These are phyloP conservation scores for Macrotis lagotis DNA, from an alignment of 2,113 vertebrate species.

Conservation along the genomic window DNA sequence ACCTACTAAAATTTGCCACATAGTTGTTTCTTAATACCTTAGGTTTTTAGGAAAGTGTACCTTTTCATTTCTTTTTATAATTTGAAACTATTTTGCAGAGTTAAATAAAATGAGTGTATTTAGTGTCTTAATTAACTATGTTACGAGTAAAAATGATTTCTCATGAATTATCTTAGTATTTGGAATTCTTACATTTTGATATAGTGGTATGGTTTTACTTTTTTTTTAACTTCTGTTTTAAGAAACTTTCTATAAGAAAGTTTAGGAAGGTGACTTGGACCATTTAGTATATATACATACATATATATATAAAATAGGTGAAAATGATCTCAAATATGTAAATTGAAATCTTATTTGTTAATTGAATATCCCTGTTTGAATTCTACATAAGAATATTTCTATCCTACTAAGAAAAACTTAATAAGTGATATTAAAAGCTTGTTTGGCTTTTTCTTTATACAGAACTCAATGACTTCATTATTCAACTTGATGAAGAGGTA, in stretches of 20 bases:
- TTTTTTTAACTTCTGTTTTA: background rate
- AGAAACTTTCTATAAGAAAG: background rate
- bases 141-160: background rate
- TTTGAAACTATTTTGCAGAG: background rate
- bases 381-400: background rate
- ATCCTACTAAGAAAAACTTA: background rate
- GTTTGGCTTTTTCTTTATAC: slow-evolving; percentile 77
- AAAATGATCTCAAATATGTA: background rate
- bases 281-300: background rate
- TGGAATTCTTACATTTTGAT: background rate
- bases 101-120: background rate
- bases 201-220: background rate
- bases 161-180: background rate
- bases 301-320: background rate
- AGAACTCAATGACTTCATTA: slow-evolving; percentile 99
- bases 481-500: slow-evolving; percentile 99
- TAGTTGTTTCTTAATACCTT: background rate
- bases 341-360: background rate
- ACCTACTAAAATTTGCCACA: background rate
- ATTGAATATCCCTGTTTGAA: background rate
- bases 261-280: background rate
- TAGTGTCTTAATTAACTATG: background rate
- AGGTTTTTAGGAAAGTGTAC: background rate
- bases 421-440: slow-evolving; percentile 55
- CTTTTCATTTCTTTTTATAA: background rate